Evolutionary conservation across 2,888 invertebrate species (phyloP).

Genomic region (Meta bourneti): DNA sequence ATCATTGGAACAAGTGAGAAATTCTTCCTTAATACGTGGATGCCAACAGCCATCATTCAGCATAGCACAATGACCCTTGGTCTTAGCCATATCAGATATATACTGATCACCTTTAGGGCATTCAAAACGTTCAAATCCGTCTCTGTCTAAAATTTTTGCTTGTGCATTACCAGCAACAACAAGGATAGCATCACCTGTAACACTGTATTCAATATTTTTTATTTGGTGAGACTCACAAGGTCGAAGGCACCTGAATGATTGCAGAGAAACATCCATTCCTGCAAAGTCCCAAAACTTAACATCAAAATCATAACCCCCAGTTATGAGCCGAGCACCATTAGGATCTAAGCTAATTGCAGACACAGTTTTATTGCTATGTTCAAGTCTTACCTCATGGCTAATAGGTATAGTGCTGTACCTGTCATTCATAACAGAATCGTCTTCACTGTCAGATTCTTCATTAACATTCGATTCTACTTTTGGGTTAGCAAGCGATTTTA

Average conservation of each 20-base stretch:
- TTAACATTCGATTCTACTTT: constrained; percentile 79
- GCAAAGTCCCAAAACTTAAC: constrained; percentile 99
- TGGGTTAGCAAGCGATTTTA: constrained; percentile 80
- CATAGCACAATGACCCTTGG: constrained; percentile 96
- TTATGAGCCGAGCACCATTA: constrained; percentile 93
- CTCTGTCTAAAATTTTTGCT: constrained; percentile 95
- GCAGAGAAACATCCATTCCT: constrained; percentile 96
- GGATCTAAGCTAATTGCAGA: constrained; percentile 95
- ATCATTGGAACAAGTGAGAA: constrained; percentile 96
- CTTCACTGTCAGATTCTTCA: constrained; percentile 77
- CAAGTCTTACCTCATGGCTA: constrained; percentile 86
- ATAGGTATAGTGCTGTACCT: constrained; percentile 82
- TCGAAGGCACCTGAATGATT: constrained; percentile 94
- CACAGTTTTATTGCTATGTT: constrained; percentile 92
- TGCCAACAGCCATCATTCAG: constrained; percentile 96
- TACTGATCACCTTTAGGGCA: constrained; percentile 98
- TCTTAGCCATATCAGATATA: constrained; percentile 94
- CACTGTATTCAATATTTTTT: constrained; percentile 92
- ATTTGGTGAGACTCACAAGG: constrained; percentile 98
- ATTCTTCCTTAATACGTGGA: constrained; percentile 93
- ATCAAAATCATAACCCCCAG: constrained; percentile 97
- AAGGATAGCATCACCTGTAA: constrained; percentile 95
- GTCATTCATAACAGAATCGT: constrained; percentile 78
- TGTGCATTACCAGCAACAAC: constrained; percentile 91
- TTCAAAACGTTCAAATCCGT: constrained; percentile 95